These are phyloP conservation scores for Monopis laevigella DNA, from an alignment of 2,888 invertebrate species.

Conservation along the genomic window DNA sequence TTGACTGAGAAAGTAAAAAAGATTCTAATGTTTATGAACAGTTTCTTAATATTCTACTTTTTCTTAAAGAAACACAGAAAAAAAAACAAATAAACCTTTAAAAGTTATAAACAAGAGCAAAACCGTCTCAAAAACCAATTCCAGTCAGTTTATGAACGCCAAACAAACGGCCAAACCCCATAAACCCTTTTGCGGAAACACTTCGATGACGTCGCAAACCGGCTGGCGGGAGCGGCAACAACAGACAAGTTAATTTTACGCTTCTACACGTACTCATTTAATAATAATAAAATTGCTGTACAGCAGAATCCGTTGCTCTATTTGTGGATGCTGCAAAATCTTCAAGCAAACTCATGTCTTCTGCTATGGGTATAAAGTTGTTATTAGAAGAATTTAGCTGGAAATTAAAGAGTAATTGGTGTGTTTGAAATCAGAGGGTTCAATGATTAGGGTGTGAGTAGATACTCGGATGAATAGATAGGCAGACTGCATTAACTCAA, in stretches of 20 bases:
- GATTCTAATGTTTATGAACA: too few relatives aligned
- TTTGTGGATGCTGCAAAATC: slow-evolving; percentile 24
- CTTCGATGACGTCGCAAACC: slow-evolving; percentile 1
- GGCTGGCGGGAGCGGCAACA: too few relatives aligned
- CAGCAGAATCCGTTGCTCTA: slow-evolving; percentile 28
- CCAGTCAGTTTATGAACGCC: too few relatives aligned
- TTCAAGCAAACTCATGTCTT: neutral
- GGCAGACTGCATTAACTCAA: too few relatives aligned
- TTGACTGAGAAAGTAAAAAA: too few relatives aligned
- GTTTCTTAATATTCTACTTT: too few relatives aligned
- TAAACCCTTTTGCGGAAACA: slow-evolving; percentile 4
- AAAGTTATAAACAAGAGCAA: too few relatives aligned
- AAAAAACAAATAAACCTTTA: too few relatives aligned
- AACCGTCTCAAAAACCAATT: too few relatives aligned
- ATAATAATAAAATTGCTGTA: slow-evolving; percentile 35
- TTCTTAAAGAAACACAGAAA: too few relatives aligned
- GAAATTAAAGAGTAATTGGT: neutral
- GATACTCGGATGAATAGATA: too few relatives aligned
- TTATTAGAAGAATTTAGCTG: neutral
- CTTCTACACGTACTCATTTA: slow-evolving; percentile 33
- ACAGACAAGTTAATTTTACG: slow-evolving; percentile 33
- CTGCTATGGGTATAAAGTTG: neutral
- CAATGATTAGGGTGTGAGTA: slow-evolving; percentile 51
- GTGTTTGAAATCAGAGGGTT: slow-evolving; percentile 41
- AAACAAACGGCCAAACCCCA: too few relatives aligned